Percentiles rank a stretch among this genome's conserved stretches.
These are phyloP conservation scores for Craterocephalus amniculus DNA, from an alignment of 2,797 vertebrate genomes.

Conservation along the genomic window DNA sequence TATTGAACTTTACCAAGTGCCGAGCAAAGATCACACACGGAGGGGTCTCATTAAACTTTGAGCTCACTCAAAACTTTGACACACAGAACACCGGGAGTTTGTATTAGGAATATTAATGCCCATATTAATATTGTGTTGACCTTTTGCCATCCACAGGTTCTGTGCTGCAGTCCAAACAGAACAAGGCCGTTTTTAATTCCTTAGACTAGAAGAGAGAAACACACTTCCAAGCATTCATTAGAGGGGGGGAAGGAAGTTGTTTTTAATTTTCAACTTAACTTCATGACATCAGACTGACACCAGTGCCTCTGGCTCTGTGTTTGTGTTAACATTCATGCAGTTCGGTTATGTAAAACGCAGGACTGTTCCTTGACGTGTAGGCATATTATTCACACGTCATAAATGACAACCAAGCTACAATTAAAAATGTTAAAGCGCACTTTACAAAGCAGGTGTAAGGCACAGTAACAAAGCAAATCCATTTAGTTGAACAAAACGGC, in stretches of 20 bases:
- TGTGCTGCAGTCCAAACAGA: slow-evolving; percentile 80
- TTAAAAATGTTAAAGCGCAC: slow-evolving; percentile 44
- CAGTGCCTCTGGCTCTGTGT: not conserved
- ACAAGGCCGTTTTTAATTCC: slow-evolving; percentile 77
- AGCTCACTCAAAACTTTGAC: slow-evolving; percentile 77
- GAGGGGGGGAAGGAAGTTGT: slow-evolving; percentile 35
- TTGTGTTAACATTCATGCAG: slow-evolving; percentile 22
- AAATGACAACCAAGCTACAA: slow-evolving; percentile 34
- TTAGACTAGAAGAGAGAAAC: slow-evolving; percentile 37
- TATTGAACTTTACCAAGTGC: slow-evolving; percentile 63
- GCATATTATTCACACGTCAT: slow-evolving; percentile 26
- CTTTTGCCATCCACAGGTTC: slow-evolving; percentile 73
- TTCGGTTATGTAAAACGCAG: slow-evolving; percentile 4
- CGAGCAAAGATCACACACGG: slow-evolving; percentile 57
- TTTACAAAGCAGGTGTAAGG: slow-evolving; percentile 58
- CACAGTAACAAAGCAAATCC: slow-evolving; percentile 48
- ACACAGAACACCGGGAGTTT: slow-evolving; percentile 69
- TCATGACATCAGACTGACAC: slow-evolving; percentile 15
- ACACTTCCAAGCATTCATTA: slow-evolving; percentile 47
- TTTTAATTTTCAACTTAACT: slow-evolving; percentile 7
- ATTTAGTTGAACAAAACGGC: slow-evolving; percentile 29
- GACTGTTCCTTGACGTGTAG: slow-evolving; percentile 44
- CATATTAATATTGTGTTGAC: slow-evolving; percentile 85
- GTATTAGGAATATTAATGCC: slow-evolving; percentile 84
- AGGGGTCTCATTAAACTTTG: slow-evolving; percentile 78